These are phyloP conservation scores for Eupithecia subumbrata DNA, from an alignment of 2,888 invertebrate species.

Conservation along the genomic window DNA sequence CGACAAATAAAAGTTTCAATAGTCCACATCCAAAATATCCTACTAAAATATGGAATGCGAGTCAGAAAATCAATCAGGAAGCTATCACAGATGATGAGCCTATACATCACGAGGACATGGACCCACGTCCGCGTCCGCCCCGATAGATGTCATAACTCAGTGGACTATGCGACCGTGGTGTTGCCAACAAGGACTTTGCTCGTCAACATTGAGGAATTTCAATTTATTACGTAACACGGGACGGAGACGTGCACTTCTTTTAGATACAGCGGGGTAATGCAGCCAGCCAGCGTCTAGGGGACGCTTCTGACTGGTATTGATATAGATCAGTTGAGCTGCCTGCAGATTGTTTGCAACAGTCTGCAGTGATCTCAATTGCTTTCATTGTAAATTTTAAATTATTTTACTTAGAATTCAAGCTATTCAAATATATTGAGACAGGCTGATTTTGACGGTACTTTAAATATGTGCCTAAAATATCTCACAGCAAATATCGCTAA, in stretches of 20 bases:
- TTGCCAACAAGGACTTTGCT: slow-evolving; percentile 4
- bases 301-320: too few relatives aligned
- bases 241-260: background rate
- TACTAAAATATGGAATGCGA: background rate
- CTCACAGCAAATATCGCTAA: too few relatives aligned
- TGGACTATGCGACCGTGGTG: slow-evolving; percentile 4
- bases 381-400: too few relatives aligned
- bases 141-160: slow-evolving; percentile 30
- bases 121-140: background rate
- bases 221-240: background rate
- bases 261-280: too few relatives aligned
- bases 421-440: too few relatives aligned
- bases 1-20: background rate
- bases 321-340: too few relatives aligned
- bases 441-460: background rate
- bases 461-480: background rate
- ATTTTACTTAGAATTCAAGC: too few relatives aligned
- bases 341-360: too few relatives aligned
- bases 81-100: slow-evolving; percentile 10
- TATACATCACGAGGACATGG: slow-evolving; percentile 15
- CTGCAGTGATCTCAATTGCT: too few relatives aligned
- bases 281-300: too few relatives aligned
- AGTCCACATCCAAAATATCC: background rate
- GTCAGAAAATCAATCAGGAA: slow-evolving; percentile 9
- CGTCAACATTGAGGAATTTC: background rate